Conservation (phyloP, 2,113 vertebrate genomes). For the Pangasianodon gigas region DNA sequence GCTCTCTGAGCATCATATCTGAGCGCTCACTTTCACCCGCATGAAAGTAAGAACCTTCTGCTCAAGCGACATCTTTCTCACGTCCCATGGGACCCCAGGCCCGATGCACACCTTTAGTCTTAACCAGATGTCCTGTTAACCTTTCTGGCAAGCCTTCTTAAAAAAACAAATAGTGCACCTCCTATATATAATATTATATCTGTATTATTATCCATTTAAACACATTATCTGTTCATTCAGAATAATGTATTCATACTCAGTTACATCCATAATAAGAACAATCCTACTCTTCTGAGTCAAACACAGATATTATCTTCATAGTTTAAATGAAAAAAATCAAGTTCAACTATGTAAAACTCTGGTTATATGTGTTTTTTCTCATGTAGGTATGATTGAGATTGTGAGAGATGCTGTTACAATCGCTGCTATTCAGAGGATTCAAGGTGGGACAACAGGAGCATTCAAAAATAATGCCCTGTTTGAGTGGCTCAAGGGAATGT, state of each 20-base stretch:
- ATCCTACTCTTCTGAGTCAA: neutral
- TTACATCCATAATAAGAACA: neutral
- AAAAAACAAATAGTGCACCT: neutral
- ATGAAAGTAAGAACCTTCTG: neutral
- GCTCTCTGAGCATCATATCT: neutral
- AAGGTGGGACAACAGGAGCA: constrained; percentile 67
- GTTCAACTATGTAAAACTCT: neutral
- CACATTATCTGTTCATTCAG: neutral
- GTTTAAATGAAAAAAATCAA: neutral
- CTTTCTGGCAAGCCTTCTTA: neutral
- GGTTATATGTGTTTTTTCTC: neutral
- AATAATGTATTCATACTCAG: neutral
- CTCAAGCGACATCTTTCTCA: neutral
- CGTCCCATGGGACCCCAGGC: neutral
- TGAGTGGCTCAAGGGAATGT: constrained; percentile 74
- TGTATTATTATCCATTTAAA: neutral
- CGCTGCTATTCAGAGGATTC: constrained; percentile 69
- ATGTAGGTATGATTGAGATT: constrained; percentile 78
- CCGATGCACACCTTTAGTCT: neutral
- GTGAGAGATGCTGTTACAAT: constrained; percentile 75
- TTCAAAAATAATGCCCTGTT: constrained; percentile 76
- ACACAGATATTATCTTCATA: neutral
- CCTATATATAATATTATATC: neutral
- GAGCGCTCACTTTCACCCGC: neutral
- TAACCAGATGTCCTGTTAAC: neutral